Evolutionary conservation across 2,113 vertebrate genomes (phyloP).

Genomic region (Stigmatopora argus): DNA sequence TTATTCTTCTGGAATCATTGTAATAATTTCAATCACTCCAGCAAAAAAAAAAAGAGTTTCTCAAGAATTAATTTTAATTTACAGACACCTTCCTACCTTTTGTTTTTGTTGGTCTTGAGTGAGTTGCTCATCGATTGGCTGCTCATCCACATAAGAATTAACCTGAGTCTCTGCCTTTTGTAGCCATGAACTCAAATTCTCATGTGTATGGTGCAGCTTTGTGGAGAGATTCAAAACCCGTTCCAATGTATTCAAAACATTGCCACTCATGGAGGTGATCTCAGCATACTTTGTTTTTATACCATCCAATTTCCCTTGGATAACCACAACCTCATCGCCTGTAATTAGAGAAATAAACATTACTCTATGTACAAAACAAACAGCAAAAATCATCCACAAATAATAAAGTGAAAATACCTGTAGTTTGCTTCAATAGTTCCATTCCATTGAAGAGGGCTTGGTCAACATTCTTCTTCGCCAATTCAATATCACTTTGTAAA

Average conservation of each 20-base stretch:
- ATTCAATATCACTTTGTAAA: conserved; percentile 85
- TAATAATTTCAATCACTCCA: no score
- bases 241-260: conserved; percentile 81
- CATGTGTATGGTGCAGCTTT: conserved; percentile 74
- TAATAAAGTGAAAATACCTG: conserved; percentile 68
- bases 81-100: conserved; percentile 68
- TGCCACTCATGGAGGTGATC: conserved; percentile 79
- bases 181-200: conserved; percentile 81
- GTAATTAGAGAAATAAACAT: conserved; percentile 8
- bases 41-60: not conserved
- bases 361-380: not conserved
- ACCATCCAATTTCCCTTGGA: conserved; percentile 93
- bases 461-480: conserved; percentile 86
- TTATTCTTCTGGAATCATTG: not conserved
- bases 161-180: conserved; percentile 78
- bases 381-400: not conserved
- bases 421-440: conserved; percentile 94
- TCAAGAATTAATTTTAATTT: not conserved
- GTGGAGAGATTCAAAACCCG: conserved; percentile 78
- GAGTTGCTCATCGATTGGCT: conserved; percentile 74
- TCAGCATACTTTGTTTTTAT: conserved; percentile 91
- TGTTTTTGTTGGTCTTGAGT: conserved; percentile 78
- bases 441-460: conserved; percentile 88
- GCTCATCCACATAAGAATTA: conserved; percentile 69
- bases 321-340: conserved; percentile 95